Conservation (phyloP, 2,888 invertebrate genomes). For the Acrobasis consociella region DNA sequence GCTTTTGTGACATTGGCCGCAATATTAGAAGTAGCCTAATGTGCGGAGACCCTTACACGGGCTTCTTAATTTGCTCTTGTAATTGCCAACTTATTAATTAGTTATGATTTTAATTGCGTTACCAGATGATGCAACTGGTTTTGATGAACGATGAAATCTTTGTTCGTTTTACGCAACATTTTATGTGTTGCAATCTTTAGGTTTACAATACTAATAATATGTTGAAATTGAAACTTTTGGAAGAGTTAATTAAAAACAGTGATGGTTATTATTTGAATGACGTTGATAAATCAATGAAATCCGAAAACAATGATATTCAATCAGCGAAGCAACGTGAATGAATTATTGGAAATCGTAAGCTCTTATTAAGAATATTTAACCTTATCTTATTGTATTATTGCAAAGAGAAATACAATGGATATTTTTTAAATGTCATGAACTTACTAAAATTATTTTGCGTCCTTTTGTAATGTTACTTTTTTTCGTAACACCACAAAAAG, state of each 20-base stretch:
- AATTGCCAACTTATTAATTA: conserved; percentile 48
- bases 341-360: neutral
- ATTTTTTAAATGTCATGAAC: no score
- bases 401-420: no score
- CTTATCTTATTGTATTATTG: no score
- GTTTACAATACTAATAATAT: neutral
- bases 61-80: conserved; percentile 53
- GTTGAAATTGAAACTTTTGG: conserved; percentile 7
- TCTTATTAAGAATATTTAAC: neutral
- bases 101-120: conserved; percentile 49
- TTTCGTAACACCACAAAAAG: no score
- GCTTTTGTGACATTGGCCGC: no score
- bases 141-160: neutral
- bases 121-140: neutral
- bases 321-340: neutral
- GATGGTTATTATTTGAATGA: neutral
- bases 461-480: no score
- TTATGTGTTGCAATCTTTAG: conserved; percentile 1
- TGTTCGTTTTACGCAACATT: conserved; percentile 1
- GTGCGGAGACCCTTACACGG: conserved; percentile 47
- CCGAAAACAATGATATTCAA: conserved; percentile 11
- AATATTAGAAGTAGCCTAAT: conserved; percentile 29
- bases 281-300: conserved; percentile 3
- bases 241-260: conserved; percentile 9
- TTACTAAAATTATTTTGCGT: no score